Evolutionary conservation across 1,140 invertebrate species (phyloP), one percentile per base, ranked within the genome.

Genomic region (Rhyzopertha dominica): DNA sequence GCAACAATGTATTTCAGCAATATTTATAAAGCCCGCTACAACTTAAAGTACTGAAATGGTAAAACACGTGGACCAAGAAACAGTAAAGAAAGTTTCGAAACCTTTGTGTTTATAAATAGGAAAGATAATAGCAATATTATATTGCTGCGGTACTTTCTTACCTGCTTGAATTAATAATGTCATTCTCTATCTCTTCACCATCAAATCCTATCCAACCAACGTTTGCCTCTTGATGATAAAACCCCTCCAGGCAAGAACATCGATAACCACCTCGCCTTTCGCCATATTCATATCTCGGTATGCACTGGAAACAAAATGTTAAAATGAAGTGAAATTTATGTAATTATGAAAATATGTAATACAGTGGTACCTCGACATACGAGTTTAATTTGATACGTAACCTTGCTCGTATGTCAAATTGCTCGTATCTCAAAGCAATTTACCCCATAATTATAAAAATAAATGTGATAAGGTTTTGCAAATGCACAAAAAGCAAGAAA

Each of bases 181-280:
- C 67, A 5, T 54, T 56, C 50, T 72, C 71, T 13, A 74, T 60
- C 22, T 71, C 61, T 47, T 70, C 65, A 16, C 69, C 69, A 9
- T 56, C 53, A 54, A 74, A 71, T 10, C 68, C 72, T 42, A 62
- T 65, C 41, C 70, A 61, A 20, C 64, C 66, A 4, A 62, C 49
- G 49, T 73, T 71, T 12, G 57, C 52, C 24, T 52, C 52, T 5
- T 66, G 67, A 52, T 69, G 52, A 51, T 70, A 75, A 37, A 58
- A 75, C 29, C 73, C 73, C 9, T 66, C 62, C 10, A 57, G 59
- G 50, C 74, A 75, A 9, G 68, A 41, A 43, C 74, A 75, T 16
- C 64, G 66, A 51, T 75, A 75, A 23, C 57, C 53, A 5, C 54
- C 60, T 25, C 54, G 53, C 31, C 49, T 31, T 10, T 61, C 54